These are phyloP conservation scores for Dicerorhinus sumatrensis DNA, from an alignment of 2,113 vertebrate species.

Conservation along the genomic window DNA sequence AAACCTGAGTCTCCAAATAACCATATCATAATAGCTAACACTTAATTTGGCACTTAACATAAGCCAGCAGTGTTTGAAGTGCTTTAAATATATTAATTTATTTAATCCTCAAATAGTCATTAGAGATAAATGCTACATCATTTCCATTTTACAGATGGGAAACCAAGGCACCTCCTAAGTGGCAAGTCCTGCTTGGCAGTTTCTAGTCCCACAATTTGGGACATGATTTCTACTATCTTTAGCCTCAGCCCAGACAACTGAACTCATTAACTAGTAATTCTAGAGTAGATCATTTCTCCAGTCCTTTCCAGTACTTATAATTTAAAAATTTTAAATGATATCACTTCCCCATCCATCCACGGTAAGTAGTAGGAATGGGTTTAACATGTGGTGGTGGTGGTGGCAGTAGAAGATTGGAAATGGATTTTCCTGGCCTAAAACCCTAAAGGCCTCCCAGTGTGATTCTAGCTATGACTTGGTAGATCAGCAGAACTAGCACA, in stretches of 20 bases:
- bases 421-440: neutral
- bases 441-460: neutral
- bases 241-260: neutral
- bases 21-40: neutral
- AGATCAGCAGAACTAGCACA: neutral
- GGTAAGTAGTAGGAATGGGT: neutral
- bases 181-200: neutral
- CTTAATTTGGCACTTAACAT: neutral
- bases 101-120: neutral
- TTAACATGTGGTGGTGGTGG: neutral
- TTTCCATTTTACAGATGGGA: neutral
- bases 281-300: neutral
- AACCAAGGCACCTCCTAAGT: neutral
- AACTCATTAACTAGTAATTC: neutral
- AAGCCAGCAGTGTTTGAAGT: neutral
- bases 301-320: neutral
- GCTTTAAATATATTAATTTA: constrained; percentile 8
- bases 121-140: neutral
- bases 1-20: neutral
- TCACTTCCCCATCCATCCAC: neutral
- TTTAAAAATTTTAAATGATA: neutral
- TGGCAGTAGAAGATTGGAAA: neutral
- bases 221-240: neutral
- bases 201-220: neutral
- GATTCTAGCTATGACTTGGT: neutral